Base-by-base conservation (phyloP, 1,140 invertebrate species). In the Platorchestia sp. region DNA sequence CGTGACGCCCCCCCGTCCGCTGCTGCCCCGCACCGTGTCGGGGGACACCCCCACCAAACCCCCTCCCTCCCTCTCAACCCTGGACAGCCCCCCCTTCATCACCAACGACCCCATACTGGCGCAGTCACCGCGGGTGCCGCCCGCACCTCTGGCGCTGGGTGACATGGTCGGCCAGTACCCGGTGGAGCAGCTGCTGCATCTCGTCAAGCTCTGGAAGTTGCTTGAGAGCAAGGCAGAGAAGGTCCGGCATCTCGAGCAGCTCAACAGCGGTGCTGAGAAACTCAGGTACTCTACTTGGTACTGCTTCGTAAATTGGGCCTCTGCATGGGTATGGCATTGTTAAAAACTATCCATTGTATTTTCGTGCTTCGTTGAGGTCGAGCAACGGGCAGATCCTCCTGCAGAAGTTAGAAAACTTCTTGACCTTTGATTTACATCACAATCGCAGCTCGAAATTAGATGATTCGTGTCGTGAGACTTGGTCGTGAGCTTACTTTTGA, bases 241-340 rank as follows among this genome's bases (percentile, higher is more conserved):
- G 98, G 97, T 98, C 99, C 40, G 98, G 98, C 95, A 98, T 98
- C 86, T 97, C 99, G 86, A 98, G 98, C 97, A 98, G 98, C 86
- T 98, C 99, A 98, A 99, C 99, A 97, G 98, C 98, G 96, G 99
- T 97, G 99, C 98, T 40, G 99, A 99, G 97, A 98, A 98, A 97
- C 98, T 93, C 91, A 93, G 45, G 91, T 93, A 19, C 59, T 3
- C 47, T 51, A 6, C 19, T 19, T 51, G n/a, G n/a, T n/a, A n/a
- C n/a, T n/a, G n/a, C n/a, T n/a, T n/a, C n/a, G n/a, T n/a, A n/a
- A n/a, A n/a, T n/a, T n/a, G n/a, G n/a, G n/a, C n/a, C n/a, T n/a
- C n/a, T n/a, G n/a, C n/a, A n/a, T n/a, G n/a, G n/a, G n/a, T n/a
- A n/a, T n/a, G n/a, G n/a, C n/a, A n/a, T n/a, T n/a, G n/a, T n/a